Conservation (phyloP, 2,888 invertebrate species). For the Machimus rusticus region DNA sequence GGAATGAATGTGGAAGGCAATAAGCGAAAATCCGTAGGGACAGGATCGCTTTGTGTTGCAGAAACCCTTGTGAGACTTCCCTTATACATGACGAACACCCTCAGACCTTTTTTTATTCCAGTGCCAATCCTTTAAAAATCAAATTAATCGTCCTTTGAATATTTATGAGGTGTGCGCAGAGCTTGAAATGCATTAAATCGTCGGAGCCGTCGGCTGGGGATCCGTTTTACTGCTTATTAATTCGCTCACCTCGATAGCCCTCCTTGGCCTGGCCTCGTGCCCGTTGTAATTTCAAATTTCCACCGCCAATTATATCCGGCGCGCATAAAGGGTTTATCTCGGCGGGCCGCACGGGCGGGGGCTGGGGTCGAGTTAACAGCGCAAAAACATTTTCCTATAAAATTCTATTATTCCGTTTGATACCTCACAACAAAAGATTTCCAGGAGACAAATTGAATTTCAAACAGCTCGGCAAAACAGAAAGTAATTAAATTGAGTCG, state of each 20-base stretch:
- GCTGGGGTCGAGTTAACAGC: not conserved
- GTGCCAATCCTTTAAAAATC: not conserved
- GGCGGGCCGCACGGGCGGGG: not conserved
- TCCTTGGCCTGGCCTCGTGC: not conserved
- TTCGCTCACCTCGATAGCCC: not conserved
- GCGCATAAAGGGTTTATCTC: not conserved
- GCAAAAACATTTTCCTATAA: not conserved
- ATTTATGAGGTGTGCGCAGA: not conserved
- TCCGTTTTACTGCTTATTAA: not conserved
- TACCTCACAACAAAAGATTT: conserved; percentile 5
- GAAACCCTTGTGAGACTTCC: not conserved
- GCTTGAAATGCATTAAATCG: not conserved
- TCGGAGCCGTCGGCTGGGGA: not conserved
- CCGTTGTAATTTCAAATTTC: not conserved
- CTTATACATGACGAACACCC: not conserved
- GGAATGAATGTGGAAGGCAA: not conserved
- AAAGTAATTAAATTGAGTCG: conserved; percentile 28
- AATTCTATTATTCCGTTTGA: conserved; percentile 12
- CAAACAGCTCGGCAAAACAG: conserved; percentile 21
- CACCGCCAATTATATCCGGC: not conserved
- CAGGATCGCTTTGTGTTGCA: not conserved
- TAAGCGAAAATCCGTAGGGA: not conserved
- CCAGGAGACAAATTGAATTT: conserved; percentile 21
- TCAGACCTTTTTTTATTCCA: not conserved
- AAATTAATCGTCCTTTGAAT: not conserved